Evolutionary conservation across 92 coral and sea anemone genomes (phyloP), one percentile per base, ranked within the genome.

Genomic region (Phymanthus crucifer): DNA sequence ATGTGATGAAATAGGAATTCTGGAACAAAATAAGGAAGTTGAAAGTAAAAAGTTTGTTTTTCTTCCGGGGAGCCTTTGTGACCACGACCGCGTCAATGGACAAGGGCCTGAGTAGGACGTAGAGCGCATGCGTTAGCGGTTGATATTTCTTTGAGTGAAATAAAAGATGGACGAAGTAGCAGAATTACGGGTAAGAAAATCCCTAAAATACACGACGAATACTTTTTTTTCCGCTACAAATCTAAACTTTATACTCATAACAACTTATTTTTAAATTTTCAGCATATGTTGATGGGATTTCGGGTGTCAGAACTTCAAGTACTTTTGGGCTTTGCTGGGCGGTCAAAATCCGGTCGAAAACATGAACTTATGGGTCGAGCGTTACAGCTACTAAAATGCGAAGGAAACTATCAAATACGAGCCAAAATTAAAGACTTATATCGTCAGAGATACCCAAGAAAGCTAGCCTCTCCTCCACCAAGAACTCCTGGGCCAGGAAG

Each of bases 201-300:
- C 61, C 21, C 76, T 45, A 29, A 73, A 82, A 73, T 32, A 8
- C 8, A 10, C 35, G 10, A 11, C 40, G 4, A 23, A 34, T 3
- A 23, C 18, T 40, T 10, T 0, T 34, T 23, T 38, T n/a, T 38
- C 46, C 32, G 65, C 26, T 34, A 29, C 37, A 14, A 21, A 18
- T 58, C 68, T 24, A 26, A n/a, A 32, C 66, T 31, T 24, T 3
- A 77, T 47, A 73, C 72, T 72, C 35, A 37, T 34, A 0, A 32
- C 32, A 43, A 8, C 8, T 78, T 29, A 73, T 43, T 31, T 36
- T 38, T 76, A 68, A 36, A n/a, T 32, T 89, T 82, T 17, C 79
- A 95, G 99, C 99, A 95, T 72, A 95, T 95, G 99, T 77, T 95
- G 83, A 91, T 93, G 95, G 87, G 96, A 76, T 95, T 95, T 89